Conservation (phyloP, 2,888 invertebrate species). For the Yponomeuta malinellus region DNA sequence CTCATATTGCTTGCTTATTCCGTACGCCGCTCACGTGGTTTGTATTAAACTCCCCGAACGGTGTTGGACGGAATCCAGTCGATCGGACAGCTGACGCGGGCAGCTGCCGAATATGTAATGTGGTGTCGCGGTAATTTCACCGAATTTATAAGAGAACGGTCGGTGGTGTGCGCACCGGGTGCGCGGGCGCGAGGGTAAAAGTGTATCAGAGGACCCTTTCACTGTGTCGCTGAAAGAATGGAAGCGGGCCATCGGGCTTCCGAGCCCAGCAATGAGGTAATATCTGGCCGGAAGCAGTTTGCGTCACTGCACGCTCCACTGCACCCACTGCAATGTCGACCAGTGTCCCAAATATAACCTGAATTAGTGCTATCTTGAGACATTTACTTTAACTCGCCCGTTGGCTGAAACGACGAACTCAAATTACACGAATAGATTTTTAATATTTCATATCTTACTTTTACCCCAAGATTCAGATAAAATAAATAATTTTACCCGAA, state of each 20-base stretch:
- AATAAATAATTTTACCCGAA: too few species aligned
- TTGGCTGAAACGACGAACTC: background rate
- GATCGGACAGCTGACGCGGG: conserved; percentile 57
- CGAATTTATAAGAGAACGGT: conserved; percentile 71
- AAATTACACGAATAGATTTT: too few species aligned
- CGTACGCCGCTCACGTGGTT: conserved; percentile 47
- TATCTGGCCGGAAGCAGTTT: conserved; percentile 57
- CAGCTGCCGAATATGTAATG: conserved; percentile 75
- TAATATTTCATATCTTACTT: too few species aligned
- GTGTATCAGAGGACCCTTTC: conserved; percentile 71
- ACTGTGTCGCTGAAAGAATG: conserved; percentile 69
- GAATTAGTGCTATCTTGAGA: background rate
- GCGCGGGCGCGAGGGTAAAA: conserved; percentile 57
- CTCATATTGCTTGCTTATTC: conserved; percentile 66
- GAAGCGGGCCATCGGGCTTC: conserved; percentile 63
- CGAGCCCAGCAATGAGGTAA: conserved; percentile 68
- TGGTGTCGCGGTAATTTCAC: conserved; percentile 65
- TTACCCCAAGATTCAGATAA: too few species aligned
- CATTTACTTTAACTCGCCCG: background rate
- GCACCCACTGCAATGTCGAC: conserved; percentile 45
- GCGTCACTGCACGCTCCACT: conserved; percentile 52
- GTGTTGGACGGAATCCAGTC: conserved; percentile 40
- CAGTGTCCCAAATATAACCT: conserved; percentile 14
- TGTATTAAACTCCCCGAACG: conserved; percentile 60
- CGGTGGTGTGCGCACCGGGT: conserved; percentile 37